Evolutionary conservation across 1,140 invertebrate genomes (phyloP).

Genomic region (Heliconius hewitsoni): DNA sequence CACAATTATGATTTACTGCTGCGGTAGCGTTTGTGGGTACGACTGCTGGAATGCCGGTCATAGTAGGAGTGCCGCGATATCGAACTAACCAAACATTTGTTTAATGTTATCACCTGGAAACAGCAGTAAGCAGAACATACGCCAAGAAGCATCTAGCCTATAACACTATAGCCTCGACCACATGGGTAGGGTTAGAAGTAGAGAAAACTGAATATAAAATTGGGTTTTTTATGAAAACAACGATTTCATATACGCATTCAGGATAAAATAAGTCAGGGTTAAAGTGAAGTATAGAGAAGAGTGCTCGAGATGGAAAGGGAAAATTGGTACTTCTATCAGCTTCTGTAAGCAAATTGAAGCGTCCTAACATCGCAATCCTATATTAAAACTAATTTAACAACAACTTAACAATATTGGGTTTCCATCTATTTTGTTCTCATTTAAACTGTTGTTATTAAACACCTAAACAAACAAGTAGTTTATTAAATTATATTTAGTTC

Average conservation of each 20-base stretch:
- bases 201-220: slow-evolving; percentile 32
- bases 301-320: slow-evolving; percentile 15
- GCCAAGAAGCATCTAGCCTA: slow-evolving; percentile 63
- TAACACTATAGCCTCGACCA: slow-evolving; percentile 36
- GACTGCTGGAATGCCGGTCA: slow-evolving; percentile 48
- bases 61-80: slow-evolving; percentile 71
- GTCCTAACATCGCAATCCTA: slow-evolving; percentile 28
- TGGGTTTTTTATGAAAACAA: background rate
- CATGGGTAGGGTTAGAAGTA: background rate
- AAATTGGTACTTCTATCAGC: slow-evolving; percentile 9
- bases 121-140: slow-evolving; percentile 74
- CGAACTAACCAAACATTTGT: slow-evolving; percentile 81
- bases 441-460: slow-evolving; percentile 17
- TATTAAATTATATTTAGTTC: slow-evolving; percentile 8
- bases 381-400: slow-evolving; percentile 24
- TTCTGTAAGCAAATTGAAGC: slow-evolving; percentile 33
- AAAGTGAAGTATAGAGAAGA: slow-evolving; percentile 11
- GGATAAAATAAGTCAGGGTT: background rate
- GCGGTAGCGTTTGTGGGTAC: slow-evolving; percentile 60
- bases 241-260: slow-evolving; percentile 20
- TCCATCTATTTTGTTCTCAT: slow-evolving; percentile 21
- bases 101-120: slow-evolving; percentile 81
- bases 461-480: slow-evolving; percentile 1
- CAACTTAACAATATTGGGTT: slow-evolving; percentile 6
- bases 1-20: slow-evolving; percentile 59